Base-by-base conservation (phyloP, 2,113 vertebrate species). In the Plectropomus leopardus region DNA sequence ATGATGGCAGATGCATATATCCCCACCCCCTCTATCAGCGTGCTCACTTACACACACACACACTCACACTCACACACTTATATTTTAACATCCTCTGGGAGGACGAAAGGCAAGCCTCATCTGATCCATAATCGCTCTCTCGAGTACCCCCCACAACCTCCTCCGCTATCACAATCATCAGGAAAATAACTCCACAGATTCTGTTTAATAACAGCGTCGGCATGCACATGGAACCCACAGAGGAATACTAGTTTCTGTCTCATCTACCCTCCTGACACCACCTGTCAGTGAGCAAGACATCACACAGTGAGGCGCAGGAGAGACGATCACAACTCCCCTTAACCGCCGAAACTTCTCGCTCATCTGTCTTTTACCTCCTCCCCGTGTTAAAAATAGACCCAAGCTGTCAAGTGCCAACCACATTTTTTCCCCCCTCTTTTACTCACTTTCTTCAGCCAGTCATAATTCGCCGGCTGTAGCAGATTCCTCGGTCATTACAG, bases 311-410 rank as follows among this genome's bases (percentile, higher is more conserved):
- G 57, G 76, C 32, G 11, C 68, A 40, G 78, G 71, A 87, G 86
- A 67, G 76, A 36, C 53, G 21, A 92, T 90, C 89, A 86, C 69
- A 89, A 85, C 87, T 81, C 82, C 72, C 72, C 68, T 67, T 55
- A 83, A 86, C 83, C 54, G 7, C 57, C 16, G 11, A 85, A 88
- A 87, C 84, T 70, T 89, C 88, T 85, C 87, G 74, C 83, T 90
- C 91, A 92, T 84, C 86, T 57, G 67, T 85, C 88, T 86, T 76
- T 81, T 83, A 76, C 89, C 84, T 77, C 79, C 67, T 76, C 77
- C 44, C 63, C 4, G 0, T 34, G 69, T 75, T 92, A 92, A 92
- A 91, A 93, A 92, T 92, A 92, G 84, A 72, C 24, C 76, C 48
- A 16, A 71, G 64, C 69, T 89, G 89, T 87, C 89, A 87, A 66